Conservation (phyloP, 2,888 invertebrate species). For the Sinohyriopsis cumingii region DNA sequence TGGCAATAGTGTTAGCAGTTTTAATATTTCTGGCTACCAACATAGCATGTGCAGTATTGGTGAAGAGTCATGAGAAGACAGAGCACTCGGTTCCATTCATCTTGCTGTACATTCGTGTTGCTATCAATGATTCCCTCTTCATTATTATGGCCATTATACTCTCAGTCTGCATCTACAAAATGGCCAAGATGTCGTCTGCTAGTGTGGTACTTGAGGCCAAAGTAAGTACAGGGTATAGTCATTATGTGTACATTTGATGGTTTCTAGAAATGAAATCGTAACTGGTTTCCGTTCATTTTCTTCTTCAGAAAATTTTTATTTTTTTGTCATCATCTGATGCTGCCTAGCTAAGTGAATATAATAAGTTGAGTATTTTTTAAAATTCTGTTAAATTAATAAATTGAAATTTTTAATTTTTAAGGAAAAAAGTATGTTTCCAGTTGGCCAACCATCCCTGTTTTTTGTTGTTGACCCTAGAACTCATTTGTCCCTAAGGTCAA, state of each 20-base stretch:
- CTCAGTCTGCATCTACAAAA: slow-evolving; percentile 64
- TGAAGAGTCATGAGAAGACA: slow-evolving; percentile 42
- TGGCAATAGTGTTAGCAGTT: slow-evolving; percentile 52
- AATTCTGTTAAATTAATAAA: too few species aligned
- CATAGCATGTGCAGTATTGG: slow-evolving; percentile 59
- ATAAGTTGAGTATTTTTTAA: too few species aligned
- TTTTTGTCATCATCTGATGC: too few species aligned
- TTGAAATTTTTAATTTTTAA: too few species aligned
- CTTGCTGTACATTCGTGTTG: slow-evolving; percentile 62
- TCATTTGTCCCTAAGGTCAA: too few species aligned
- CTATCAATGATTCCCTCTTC: slow-evolving; percentile 67
- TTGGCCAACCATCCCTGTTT: too few species aligned
- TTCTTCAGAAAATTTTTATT: too few species aligned
- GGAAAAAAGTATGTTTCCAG: too few species aligned
- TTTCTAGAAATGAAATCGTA: too few species aligned
- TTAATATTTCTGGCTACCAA: slow-evolving; percentile 64
- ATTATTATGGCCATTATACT: slow-evolving; percentile 60
- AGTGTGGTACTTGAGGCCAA: slow-evolving; percentile 68
- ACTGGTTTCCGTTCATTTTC: too few species aligned
- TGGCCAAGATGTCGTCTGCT: slow-evolving; percentile 66
- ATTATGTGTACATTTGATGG: not conserved
- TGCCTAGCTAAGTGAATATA: too few species aligned
- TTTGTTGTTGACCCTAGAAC: too few species aligned
- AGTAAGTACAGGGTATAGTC: slow-evolving; percentile 42
- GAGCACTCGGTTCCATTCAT: slow-evolving; percentile 46